A percentile compares a stretch with the other conserved stretches of the same genome.
Evolutionary conservation across 2,113 vertebrate species (phyloP).

Genomic region (Daubentonia madagascariensis): DNA sequence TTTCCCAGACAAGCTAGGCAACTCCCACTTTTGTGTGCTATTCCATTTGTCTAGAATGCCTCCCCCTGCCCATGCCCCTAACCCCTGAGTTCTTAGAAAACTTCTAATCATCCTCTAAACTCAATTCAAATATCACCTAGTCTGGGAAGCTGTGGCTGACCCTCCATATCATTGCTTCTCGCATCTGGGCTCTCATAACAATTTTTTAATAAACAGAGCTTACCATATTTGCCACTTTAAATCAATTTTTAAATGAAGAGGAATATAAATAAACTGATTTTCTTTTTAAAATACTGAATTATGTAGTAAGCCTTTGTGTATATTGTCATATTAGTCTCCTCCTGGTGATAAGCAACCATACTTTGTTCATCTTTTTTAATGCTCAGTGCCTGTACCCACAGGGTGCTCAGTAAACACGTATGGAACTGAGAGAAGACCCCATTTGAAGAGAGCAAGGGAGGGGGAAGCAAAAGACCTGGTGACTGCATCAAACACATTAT

Average conservation of each 20-base stretch:
- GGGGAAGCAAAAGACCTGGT: neutral
- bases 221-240: neutral
- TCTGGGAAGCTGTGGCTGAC: neutral
- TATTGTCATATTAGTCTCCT: neutral
- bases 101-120: constrained; percentile 1
- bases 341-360: neutral
- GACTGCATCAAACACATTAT: neutral
- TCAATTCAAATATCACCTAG: constrained; percentile 30
- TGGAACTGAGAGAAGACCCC: neutral
- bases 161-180: neutral
- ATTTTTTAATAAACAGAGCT: constrained; percentile 3
- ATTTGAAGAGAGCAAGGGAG: neutral
- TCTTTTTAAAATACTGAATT: neutral
- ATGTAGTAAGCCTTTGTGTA: neutral
- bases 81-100: constrained; percentile 13
- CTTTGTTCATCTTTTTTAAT: neutral
- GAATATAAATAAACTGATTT: neutral
- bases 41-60: neutral
- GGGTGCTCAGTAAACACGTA: neutral
- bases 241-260: neutral
- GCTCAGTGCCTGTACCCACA: neutral
- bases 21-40: neutral
- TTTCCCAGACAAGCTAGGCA: neutral
- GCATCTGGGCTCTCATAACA: constrained; percentile 15
- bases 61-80: neutral